Conservation (phyloP, 1,140 invertebrate species). For the Drosophila elegans region DNA sequence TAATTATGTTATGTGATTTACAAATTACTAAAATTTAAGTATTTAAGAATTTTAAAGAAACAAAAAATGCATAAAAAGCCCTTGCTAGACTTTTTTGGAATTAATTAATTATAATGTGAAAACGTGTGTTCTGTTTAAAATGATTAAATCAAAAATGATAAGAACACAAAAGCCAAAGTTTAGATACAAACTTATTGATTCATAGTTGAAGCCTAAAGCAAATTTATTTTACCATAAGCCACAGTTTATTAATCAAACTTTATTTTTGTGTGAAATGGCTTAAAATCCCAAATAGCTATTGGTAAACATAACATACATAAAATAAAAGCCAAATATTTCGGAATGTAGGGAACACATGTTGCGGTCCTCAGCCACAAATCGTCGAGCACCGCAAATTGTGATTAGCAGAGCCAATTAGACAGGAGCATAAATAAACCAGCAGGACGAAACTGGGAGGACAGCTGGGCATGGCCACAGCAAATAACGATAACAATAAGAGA, state of each 20-base stretch:
- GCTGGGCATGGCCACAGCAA: constrained; percentile 29
- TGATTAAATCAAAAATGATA: too few relatives aligned
- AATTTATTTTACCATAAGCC: too few relatives aligned
- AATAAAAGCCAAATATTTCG: constrained; percentile 11
- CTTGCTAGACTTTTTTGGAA: too few relatives aligned
- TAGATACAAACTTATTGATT: too few relatives aligned
- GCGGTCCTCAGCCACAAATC: constrained; percentile 25
- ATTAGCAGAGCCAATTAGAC: constrained; percentile 68
- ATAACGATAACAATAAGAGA: constrained; percentile 42
- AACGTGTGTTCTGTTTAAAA: too few relatives aligned
- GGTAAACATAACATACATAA: background rate
- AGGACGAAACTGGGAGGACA: constrained; percentile 18
- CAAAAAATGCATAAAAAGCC: too few relatives aligned
- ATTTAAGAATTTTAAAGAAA: too few relatives aligned
- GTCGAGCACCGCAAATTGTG: constrained; percentile 52
- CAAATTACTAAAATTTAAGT: too few relatives aligned
- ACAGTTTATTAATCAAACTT: background rate
- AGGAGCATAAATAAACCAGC: constrained; percentile 62
- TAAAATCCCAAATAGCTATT: background rate
- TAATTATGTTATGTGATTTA: too few relatives aligned
- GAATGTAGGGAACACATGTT: constrained; percentile 22
- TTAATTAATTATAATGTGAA: too few relatives aligned
- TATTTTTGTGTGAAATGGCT: background rate
- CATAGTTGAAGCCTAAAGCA: too few relatives aligned
- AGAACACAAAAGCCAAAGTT: too few relatives aligned